A percentile compares a stretch with the other conserved stretches of the same genome.
These are phyloP conservation scores for Drosophila ochracea DNA, from an alignment of 2,888 invertebrate genomes.

Conservation along the genomic window DNA sequence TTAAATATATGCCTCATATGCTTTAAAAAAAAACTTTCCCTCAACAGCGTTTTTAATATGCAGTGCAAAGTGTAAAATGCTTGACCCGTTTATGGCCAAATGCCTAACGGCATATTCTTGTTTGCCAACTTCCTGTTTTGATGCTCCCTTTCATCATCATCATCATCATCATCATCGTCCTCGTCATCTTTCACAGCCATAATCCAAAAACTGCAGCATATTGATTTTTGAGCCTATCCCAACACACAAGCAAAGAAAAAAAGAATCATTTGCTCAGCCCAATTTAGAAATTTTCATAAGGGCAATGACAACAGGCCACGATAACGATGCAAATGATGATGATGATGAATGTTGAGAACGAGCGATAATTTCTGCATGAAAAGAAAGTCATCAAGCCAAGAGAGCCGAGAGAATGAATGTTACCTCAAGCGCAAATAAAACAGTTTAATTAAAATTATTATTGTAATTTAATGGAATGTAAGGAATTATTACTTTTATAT, in stretches of 20 bases:
- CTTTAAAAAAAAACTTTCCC: not conserved
- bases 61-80: conserved; percentile 1
- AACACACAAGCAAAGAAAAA: conserved; percentile 24
- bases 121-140: conserved; percentile 51
- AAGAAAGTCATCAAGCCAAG: conserved; percentile 54
- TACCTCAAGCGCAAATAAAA: conserved; percentile 73
- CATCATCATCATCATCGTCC: conserved; percentile 12
- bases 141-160: conserved; percentile 18
- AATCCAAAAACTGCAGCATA: conserved; percentile 44
- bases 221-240: conserved; percentile 56
- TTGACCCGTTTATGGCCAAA: conserved; percentile 43
- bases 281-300: conserved; percentile 66
- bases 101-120: conserved; percentile 38
- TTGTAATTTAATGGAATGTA: conserved; percentile 80
- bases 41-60: not conserved
- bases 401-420: conserved; percentile 50
- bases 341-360: conserved; percentile 34
- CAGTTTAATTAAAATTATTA: conserved; percentile 80
- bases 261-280: conserved; percentile 20
- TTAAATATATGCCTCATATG: not conserved
- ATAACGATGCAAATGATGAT: conserved; percentile 45
- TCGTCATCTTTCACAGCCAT: conserved; percentile 17
- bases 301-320: conserved; percentile 48
- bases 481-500: conserved; percentile 77
- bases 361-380: conserved; percentile 51